phyloP scores from a whole-genome alignment of 2,888 invertebrate species.

The Acanthosepion esculentum region DNA sequence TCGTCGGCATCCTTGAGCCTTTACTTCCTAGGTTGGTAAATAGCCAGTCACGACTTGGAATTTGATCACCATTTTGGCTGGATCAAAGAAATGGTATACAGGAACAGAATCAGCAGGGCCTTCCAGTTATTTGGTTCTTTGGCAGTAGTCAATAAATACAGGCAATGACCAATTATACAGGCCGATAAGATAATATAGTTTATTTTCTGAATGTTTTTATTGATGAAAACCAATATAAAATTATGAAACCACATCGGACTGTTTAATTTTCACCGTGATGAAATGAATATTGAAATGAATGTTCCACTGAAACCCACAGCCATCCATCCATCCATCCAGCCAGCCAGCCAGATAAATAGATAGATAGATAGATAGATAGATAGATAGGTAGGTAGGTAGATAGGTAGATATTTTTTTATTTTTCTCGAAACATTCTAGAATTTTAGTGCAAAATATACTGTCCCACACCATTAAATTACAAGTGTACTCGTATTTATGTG shows the following conservation, averaged over 20 bases:
- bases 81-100: not conserved
- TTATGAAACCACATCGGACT: not conserved
- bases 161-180: not conserved
- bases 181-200: not conserved
- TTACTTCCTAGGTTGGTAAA: not conserved
- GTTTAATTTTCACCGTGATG: too few species aligned
- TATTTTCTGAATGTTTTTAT: not conserved
- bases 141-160: not conserved
- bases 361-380: too few species aligned
- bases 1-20: not conserved
- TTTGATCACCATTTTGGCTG: not conserved
- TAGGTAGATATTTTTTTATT: too few species aligned
- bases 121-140: conserved; percentile 21
- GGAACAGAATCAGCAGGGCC: not conserved
- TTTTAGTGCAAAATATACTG: too few species aligned
- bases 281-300: too few species aligned
- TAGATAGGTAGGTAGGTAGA: too few species aligned
- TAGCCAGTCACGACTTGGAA: conserved; percentile 23
- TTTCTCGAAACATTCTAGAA: too few species aligned
- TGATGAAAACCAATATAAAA: not conserved
- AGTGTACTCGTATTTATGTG: too few species aligned
- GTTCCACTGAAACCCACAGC: too few species aligned
- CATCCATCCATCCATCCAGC: too few species aligned
- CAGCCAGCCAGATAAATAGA: too few species aligned
- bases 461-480: too few species aligned